A percentile compares a stretch with the other conserved stretches of the same genome.
These are phyloP conservation scores for Blera fallax DNA, from an alignment of 2,888 invertebrate genomes.

Conservation along the genomic window DNA sequence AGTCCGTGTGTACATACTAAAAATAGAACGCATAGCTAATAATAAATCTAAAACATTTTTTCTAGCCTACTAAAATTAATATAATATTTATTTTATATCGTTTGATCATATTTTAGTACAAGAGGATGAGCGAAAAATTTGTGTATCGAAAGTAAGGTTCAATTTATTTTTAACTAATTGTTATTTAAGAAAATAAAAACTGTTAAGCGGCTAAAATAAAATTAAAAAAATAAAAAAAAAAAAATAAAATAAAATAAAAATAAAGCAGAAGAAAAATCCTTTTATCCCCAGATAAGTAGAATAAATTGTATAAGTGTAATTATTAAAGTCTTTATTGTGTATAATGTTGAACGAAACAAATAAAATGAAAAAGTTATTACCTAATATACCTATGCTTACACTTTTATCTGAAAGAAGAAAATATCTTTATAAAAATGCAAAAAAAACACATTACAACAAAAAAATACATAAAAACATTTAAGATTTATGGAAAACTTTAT, in stretches of 20 bases:
- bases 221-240: background rate
- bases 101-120: constrained; percentile 51
- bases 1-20: constrained; percentile 47
- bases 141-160: constrained; percentile 16
- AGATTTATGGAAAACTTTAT: background rate
- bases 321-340: constrained; percentile 67
- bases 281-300: constrained; percentile 57
- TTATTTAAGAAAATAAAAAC: constrained; percentile 41
- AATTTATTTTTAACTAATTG: constrained; percentile 41
- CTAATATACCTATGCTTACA: constrained; percentile 19
- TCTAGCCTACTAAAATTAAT: constrained; percentile 43
- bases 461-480: background rate
- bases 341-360: constrained; percentile 69
- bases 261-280: constrained; percentile 5
- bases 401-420: background rate
- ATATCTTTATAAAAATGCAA: background rate
- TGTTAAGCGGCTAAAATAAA: constrained; percentile 36
- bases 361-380: constrained; percentile 69
- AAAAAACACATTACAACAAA: background rate
- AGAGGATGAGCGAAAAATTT: constrained; percentile 15
- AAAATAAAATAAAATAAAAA: background rate
- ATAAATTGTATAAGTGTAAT: constrained; percentile 68
- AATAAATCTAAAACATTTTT: constrained; percentile 23
- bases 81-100: constrained; percentile 58
- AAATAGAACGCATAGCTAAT: constrained; percentile 42